Conservation (phyloP, 2,797 vertebrate genomes). For the Falco novaeseelandiae region DNA sequence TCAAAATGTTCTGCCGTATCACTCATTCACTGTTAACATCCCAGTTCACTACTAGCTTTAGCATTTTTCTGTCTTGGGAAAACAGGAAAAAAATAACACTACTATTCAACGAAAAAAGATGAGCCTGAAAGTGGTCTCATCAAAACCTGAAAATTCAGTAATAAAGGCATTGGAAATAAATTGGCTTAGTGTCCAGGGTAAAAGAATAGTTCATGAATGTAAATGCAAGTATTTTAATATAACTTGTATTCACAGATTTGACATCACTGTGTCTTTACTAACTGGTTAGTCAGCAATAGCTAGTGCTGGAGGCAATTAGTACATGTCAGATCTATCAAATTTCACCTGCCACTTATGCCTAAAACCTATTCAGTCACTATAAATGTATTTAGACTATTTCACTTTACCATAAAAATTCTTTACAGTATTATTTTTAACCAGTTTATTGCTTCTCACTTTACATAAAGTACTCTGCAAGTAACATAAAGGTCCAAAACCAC, state of each 20-base stretch:
- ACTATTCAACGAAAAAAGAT: background rate
- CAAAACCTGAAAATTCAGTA: background rate
- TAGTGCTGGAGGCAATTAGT: background rate
- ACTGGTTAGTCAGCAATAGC: background rate
- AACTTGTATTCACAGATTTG: background rate
- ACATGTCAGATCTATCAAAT: background rate
- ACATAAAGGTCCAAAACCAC: background rate
- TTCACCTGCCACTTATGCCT: background rate
- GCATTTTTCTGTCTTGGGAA: background rate
- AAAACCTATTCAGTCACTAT: background rate
- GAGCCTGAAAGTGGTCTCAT: background rate
- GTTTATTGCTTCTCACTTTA: background rate
- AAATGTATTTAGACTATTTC: background rate
- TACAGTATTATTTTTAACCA: background rate
- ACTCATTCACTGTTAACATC: background rate
- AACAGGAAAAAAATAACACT: background rate
- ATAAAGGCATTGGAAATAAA: background rate
- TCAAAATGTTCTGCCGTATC: background rate
- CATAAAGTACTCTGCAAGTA: background rate
- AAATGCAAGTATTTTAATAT: background rate
- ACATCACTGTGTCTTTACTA: background rate
- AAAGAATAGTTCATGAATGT: background rate
- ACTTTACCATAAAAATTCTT: background rate
- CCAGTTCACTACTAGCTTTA: background rate
- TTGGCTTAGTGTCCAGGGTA: background rate